A percentile compares a stretch with the other conserved stretches of the same genome.
Evolutionary conservation across 2,113 vertebrate genomes (phyloP).

Genomic region (Furnarius figulus): DNA sequence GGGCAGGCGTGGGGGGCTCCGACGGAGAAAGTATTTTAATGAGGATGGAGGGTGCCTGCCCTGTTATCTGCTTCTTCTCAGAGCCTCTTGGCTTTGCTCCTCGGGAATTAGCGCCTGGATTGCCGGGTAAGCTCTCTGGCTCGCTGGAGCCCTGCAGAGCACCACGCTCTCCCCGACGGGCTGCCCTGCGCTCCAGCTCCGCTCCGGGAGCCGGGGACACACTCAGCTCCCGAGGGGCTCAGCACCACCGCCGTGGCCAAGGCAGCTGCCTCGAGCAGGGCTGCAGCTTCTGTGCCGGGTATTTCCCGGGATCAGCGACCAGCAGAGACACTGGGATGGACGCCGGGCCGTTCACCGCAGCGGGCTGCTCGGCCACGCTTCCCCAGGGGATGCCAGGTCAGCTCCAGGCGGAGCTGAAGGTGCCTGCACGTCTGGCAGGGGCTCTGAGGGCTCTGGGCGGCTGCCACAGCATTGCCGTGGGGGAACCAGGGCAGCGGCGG

Average conservation of each 20-base stretch:
- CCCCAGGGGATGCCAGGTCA: background rate
- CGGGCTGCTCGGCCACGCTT: accelerated
- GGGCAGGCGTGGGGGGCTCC: slow-evolving; percentile 5
- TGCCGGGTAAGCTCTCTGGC: background rate
- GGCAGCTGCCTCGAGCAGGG: background rate
- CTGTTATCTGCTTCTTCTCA: slow-evolving; percentile 24
- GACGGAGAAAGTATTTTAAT: slow-evolving; percentile 49
- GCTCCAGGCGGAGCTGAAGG: background rate
- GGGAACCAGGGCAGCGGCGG: background rate
- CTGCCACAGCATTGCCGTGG: background rate
- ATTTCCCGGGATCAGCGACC: accelerated
- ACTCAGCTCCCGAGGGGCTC: background rate
- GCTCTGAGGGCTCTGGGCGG: accelerated
- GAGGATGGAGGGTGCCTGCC: background rate
- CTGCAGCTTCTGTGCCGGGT: background rate
- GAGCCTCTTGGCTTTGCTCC: background rate
- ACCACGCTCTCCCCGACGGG: background rate
- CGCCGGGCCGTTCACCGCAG: accelerated
- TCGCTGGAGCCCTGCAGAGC: background rate
- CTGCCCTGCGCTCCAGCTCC: background rate
- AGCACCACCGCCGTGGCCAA: accelerated
- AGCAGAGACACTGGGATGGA: accelerated
- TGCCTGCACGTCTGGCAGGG: background rate
- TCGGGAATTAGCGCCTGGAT: background rate
- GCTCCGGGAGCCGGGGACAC: background rate